phyloP scores from a whole-genome alignment of 2,113 vertebrate genomes.

The Empidonax alnorum region DNA sequence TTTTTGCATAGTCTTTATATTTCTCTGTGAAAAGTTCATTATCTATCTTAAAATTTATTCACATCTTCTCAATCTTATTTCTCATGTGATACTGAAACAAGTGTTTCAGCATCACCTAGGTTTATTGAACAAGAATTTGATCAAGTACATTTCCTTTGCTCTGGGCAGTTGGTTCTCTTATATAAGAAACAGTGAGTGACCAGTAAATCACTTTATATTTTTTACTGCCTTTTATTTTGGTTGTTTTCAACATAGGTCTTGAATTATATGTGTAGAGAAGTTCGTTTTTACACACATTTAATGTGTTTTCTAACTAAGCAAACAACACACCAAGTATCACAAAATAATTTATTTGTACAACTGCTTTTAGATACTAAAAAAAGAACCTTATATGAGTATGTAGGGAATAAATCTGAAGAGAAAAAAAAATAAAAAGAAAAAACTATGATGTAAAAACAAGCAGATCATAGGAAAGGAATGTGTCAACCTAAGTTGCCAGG shows the following conservation, averaged over 20 bases:
- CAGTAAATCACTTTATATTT: neutral
- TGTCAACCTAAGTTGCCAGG: neutral
- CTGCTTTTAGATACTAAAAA: neutral
- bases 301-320: neutral
- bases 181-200: neutral
- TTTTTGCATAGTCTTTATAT: neutral
- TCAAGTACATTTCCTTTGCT: neutral
- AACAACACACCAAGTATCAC: neutral
- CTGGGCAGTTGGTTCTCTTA: neutral
- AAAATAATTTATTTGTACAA: neutral
- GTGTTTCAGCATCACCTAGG: neutral
- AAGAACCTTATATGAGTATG: neutral
- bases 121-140: neutral
- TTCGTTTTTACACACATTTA: neutral
- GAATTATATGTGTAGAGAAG: neutral
- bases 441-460: neutral
- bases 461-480: neutral
- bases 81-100: neutral
- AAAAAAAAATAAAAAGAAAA: neutral
- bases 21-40: neutral
- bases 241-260: neutral
- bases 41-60: neutral
- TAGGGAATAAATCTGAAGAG: neutral
- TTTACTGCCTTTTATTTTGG: neutral
- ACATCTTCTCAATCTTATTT: neutral